phyloP scores from a whole-genome alignment of 2,888 invertebrate genomes.

The Yponomeuta evonymella region DNA sequence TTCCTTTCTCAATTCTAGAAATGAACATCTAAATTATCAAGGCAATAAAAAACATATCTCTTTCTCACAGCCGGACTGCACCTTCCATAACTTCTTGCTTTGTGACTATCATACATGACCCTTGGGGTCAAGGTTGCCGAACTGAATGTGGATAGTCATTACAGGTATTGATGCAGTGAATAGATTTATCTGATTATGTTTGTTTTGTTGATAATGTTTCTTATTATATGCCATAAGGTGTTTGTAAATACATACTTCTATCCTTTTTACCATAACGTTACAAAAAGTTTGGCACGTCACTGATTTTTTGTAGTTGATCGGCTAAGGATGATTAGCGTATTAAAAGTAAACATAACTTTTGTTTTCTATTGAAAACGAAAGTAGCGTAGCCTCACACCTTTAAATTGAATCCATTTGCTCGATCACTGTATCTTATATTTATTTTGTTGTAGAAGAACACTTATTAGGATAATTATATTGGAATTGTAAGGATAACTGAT shows the following conservation, averaged over 20 bases:
- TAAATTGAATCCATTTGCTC: neutral
- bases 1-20: no score
- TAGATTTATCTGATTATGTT: slow-evolving; percentile 1
- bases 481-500: no score
- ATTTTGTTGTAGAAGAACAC: no score
- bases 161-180: neutral
- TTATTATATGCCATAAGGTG: neutral
- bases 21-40: no score
- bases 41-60: no score
- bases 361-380: neutral
- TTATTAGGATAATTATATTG: no score
- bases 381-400: neutral
- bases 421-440: neutral
- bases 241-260: no score
- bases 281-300: no score
- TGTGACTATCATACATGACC: neutral
- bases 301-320: neutral
- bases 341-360: neutral
- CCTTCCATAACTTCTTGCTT: neutral
- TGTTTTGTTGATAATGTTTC: neutral
- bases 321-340: neutral
- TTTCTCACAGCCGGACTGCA: neutral
- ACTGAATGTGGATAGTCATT: neutral
- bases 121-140: neutral
- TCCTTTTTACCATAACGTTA: no score